These are phyloP conservation scores for Chromoteleia sp. DNA, from an alignment of 2,888 invertebrate species.

Conservation along the genomic window DNA sequence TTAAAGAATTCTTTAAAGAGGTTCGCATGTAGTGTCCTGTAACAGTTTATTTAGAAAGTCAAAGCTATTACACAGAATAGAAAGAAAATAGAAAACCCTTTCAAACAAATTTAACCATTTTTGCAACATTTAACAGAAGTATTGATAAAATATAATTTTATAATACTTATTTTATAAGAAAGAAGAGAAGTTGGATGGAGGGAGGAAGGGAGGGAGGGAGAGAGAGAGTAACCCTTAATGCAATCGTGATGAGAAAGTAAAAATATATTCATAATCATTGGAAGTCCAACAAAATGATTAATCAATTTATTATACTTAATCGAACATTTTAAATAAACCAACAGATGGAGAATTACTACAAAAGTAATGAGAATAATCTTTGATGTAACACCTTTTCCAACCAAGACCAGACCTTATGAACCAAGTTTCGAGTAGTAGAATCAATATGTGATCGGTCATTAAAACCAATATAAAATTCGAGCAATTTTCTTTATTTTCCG, in stretches of 20 bases:
- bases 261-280: too few species aligned
- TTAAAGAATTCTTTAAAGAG: slow-evolving; percentile 17
- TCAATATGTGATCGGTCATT: background rate
- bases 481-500: background rate
- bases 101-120: slow-evolving; percentile 9
- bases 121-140: background rate
- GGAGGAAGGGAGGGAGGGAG: too few species aligned
- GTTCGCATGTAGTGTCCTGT: slow-evolving; percentile 4
- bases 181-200: background rate
- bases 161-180: background rate
- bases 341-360: too few species aligned
- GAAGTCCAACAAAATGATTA: too few species aligned
- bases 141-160: slow-evolving; percentile 1
- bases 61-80: slow-evolving; percentile 28
- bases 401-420: too few species aligned
- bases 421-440: background rate
- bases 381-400: too few species aligned
- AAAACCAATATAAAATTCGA: background rate
- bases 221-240: too few species aligned
- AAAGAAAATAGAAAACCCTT: slow-evolving; percentile 17
- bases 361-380: background rate
- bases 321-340: background rate
- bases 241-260: too few species aligned
- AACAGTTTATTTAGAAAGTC: slow-evolving; percentile 30
- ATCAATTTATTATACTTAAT: background rate